phyloP scores from a whole-genome alignment of 2,113 vertebrate genomes.

The Puffinus mauretanicus region DNA sequence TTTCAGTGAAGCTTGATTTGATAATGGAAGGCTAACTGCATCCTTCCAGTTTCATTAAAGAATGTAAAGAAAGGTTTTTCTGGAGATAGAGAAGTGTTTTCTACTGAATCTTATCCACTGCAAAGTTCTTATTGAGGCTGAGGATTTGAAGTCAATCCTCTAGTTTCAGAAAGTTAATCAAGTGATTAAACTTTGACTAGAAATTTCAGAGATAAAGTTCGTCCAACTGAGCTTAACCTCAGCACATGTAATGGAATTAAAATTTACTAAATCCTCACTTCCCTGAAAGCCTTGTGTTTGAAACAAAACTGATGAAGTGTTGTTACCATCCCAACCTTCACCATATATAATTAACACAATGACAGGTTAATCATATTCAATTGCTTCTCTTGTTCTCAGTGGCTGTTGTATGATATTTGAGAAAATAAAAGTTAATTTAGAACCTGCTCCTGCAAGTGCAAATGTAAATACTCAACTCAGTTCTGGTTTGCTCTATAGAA shows the following conservation, averaged over 20 bases:
- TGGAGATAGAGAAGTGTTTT: not conserved
- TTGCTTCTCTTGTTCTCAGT: not conserved
- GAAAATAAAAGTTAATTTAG: conserved; percentile 3
- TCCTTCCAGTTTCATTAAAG: not conserved
- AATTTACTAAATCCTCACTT: not conserved
- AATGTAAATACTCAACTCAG: not conserved
- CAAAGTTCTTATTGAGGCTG: not conserved
- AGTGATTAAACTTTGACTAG: conserved; percentile 34
- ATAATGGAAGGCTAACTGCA: not conserved
- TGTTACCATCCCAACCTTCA: not conserved
- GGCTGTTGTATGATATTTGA: not conserved
- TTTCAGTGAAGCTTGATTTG: not conserved
- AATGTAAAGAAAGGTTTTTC: not conserved
- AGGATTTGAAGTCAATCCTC: conserved; percentile 13
- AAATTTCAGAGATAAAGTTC: conserved; percentile 26
- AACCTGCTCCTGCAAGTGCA: not conserved
- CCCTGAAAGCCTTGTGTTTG: not conserved
- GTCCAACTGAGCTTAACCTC: not conserved
- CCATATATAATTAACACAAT: not conserved
- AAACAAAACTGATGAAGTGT: not conserved
- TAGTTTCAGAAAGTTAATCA: conserved; percentile 10
- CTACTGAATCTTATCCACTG: not conserved
- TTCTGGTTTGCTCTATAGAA: not conserved
- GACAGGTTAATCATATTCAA: not conserved
- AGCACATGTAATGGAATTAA: not conserved